phyloP scores from a whole-genome alignment of 2,797 vertebrate genomes.

The Poecilia gillii region DNA sequence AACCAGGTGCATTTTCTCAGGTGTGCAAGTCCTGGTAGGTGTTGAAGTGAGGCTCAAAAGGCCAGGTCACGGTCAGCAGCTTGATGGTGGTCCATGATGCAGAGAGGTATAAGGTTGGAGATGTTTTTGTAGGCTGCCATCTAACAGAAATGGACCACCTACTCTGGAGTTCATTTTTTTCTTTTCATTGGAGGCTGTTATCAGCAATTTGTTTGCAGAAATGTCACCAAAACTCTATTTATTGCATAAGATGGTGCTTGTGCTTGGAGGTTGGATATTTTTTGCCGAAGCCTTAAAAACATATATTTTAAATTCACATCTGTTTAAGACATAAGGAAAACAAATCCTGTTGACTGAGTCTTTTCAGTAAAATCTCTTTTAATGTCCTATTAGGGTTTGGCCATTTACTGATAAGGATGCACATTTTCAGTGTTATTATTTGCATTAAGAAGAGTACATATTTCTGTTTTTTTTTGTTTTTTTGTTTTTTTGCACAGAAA shows the following conservation, averaged over 20 bases:
- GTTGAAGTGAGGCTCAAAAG: conserved; percentile 55
- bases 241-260: background rate
- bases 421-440: background rate
- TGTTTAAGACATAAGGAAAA: background rate
- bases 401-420: background rate
- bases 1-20: conserved; percentile 66
- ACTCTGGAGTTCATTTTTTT: conserved; percentile 49
- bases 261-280: background rate
- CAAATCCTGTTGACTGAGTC: background rate
- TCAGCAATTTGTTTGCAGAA: background rate
- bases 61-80: conserved; percentile 70
- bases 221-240: background rate
- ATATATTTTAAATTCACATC: background rate
- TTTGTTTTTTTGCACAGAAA: background rate
- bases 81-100: conserved; percentile 64
- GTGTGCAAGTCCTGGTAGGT: conserved; percentile 43
- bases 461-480: background rate
- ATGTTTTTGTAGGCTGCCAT: conserved; percentile 32
- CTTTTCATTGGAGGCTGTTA: conserved; percentile 11
- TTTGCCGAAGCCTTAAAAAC: background rate
- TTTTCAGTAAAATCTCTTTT: background rate
- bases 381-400: background rate
- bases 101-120: conserved; percentile 26
- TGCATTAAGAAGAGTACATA: background rate
- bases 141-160: conserved; percentile 69